Conservation (phyloP, 1,140 invertebrate genomes). For the Samia ricini region DNA sequence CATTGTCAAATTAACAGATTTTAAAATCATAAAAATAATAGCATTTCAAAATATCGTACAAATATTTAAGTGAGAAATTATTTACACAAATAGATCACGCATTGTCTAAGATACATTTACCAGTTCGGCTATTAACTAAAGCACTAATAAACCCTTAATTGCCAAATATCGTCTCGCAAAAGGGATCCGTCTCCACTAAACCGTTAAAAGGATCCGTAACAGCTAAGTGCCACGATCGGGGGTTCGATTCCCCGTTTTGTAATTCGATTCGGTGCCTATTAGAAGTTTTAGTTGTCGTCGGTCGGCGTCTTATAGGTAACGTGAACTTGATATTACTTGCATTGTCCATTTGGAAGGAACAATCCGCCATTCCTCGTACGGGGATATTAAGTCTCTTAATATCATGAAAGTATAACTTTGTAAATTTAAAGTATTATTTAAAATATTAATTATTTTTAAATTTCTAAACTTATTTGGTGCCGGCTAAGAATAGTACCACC, state of each 20-base stretch:
- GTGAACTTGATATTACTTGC: slow-evolving; percentile 36
- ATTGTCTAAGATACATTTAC: neutral
- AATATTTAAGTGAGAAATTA: neutral
- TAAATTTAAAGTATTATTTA: too few species aligned
- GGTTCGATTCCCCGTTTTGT: slow-evolving; percentile 71
- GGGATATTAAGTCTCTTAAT: too few species aligned
- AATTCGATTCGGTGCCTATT: slow-evolving; percentile 72
- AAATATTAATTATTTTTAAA: too few species aligned
- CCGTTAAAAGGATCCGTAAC: slow-evolving; percentile 70
- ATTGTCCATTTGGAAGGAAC: slow-evolving; percentile 34
- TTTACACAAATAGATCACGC: neutral
- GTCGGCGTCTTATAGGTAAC: slow-evolving; percentile 60
- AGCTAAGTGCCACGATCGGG: slow-evolving; percentile 67
- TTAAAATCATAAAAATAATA: neutral
- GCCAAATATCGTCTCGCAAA: slow-evolving; percentile 61
- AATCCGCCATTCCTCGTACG: too few species aligned
- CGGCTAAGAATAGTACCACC: too few species aligned
- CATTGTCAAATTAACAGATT: too few species aligned
- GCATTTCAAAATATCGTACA: neutral
- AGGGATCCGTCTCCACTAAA: slow-evolving; percentile 67
- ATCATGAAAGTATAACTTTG: neutral
- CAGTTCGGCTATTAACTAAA: neutral
- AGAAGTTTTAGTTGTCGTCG: slow-evolving; percentile 69
- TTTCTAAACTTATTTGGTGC: too few species aligned
- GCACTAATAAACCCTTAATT: slow-evolving; percentile 59